Base-by-base conservation (phyloP, 2,888 invertebrate genomes). In the Dioctria rufipes region DNA sequence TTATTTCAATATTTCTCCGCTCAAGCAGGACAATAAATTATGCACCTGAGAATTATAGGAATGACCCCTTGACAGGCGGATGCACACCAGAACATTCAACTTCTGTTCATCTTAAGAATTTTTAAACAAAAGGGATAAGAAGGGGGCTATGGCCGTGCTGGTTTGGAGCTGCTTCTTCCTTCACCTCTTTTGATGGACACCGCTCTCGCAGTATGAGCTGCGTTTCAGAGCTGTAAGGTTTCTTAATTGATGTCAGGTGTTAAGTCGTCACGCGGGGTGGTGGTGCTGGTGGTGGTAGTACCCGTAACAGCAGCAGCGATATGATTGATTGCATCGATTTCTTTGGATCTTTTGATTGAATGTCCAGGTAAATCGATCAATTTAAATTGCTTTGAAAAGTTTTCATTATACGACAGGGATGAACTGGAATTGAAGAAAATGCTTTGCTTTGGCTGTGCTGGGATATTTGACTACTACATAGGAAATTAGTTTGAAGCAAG, bases 201-300 rank as follows among this genome's bases (percentile, higher is more conserved):
- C 75, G 75, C 73, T 4, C 71, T 54, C 58, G 13, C 73, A 73
- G 73, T 42, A 54, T 54, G 73, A 73, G 13, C 2, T 40, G 75
- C 58, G n/a, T 40, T 39, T 75, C n/a, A 25, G 75, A 75, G 43
- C 75, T 43, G 42, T 60, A 25, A 60, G 61, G 75, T 58, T 40
- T 75, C 75, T 75, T 75, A 75, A 75, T 75, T 75, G 75, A 75
- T 75, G 75, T 75, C 75, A 75, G 75, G 75, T 75, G 75, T 75
- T 75, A 75, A 75, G 75, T 75, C 75, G 42, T 51, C 60, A 75
- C 75, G 61, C 75, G 61, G 75, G 46, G 43, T 61, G 42, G 8
- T 75, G 11, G 25, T 25, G 25, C 1, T 25, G 46, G 43, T 61
- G 42, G 8, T 75, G 11, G 25, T 25, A 2, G 60, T 58, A 75